Conservation (phyloP, 2,113 vertebrate species). For the Platanista minor region DNA sequence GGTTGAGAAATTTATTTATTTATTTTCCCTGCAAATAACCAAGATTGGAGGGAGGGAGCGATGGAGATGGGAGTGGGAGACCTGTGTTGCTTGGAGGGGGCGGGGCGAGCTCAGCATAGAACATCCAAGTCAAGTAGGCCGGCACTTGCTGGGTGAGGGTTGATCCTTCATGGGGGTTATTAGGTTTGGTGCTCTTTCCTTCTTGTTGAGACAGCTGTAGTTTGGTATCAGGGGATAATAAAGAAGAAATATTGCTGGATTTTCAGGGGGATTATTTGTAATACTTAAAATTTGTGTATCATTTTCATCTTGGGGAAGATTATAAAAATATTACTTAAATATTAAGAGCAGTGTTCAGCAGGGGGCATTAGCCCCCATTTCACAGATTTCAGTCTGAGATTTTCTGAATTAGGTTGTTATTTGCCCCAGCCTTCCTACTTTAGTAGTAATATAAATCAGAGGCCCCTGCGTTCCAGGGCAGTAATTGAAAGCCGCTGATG, state of each 20-base stretch:
- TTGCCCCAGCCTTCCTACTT: not conserved
- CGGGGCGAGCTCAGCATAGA: not conserved
- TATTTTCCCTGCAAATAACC: not conserved
- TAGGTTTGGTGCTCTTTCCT: not conserved
- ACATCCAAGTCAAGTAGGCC: not conserved
- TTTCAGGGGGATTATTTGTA: constrained; percentile 49
- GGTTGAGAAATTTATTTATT: not conserved
- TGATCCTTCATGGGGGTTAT: not conserved
- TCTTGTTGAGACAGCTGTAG: constrained; percentile 54
- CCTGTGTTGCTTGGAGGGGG: not conserved
- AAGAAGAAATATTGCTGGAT: constrained; percentile 41
- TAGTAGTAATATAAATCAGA: not conserved
- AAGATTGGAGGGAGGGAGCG: not conserved
- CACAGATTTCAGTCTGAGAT: not conserved
- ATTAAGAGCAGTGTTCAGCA: not conserved
- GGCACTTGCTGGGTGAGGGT: not conserved
- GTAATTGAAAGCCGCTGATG: not conserved
- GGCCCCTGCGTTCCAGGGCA: not conserved
- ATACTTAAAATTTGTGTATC: constrained; percentile 41
- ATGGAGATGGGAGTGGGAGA: not conserved
- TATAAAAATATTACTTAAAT: constrained; percentile 28
- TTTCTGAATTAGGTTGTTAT: not conserved
- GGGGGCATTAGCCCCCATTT: not conserved
- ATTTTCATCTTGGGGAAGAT: constrained; percentile 34
- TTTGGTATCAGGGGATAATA: constrained; percentile 26